Conservation (phyloP, 2,888 invertebrate species). For the Drosophila yooni region DNA sequence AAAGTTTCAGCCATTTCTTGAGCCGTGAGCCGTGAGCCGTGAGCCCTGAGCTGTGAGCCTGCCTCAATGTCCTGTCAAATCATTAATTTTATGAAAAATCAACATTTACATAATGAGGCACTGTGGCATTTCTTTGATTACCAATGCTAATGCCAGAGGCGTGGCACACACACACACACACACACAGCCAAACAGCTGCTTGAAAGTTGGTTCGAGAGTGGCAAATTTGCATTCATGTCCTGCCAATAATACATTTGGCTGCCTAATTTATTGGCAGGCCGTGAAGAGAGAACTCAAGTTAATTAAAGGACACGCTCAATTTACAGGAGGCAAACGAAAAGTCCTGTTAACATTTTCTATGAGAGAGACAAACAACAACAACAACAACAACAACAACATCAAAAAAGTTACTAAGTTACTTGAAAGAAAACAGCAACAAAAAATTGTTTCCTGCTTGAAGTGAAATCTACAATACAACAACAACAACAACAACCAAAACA, state of each 20-base stretch:
- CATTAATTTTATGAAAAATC: slow-evolving; percentile 73
- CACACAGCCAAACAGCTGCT: slow-evolving; percentile 25
- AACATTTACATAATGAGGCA: slow-evolving; percentile 69
- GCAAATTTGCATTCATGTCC: slow-evolving; percentile 45
- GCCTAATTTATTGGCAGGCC: slow-evolving; percentile 31
- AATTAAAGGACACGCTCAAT: slow-evolving; percentile 44
- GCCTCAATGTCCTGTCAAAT: slow-evolving; percentile 60
- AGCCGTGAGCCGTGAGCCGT: too few species aligned
- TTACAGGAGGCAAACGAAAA: slow-evolving; percentile 19
- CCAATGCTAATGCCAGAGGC: slow-evolving; percentile 49
- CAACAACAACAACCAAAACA: slow-evolving; percentile 23
- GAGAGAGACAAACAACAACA: slow-evolving; percentile 17
- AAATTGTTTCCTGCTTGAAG: slow-evolving; percentile 66
- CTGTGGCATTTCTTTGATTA: slow-evolving; percentile 63
- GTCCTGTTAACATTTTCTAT: slow-evolving; percentile 37
- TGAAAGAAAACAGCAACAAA: slow-evolving; percentile 26
- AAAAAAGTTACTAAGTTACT: slow-evolving; percentile 57
- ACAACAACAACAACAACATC: neutral
- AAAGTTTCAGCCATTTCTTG: slow-evolving; percentile 19
- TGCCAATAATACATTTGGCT: slow-evolving; percentile 23
- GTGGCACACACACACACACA: slow-evolving; percentile 35
- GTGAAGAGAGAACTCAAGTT: slow-evolving; percentile 9
- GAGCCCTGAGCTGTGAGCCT: slow-evolving; percentile 11
- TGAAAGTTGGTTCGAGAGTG: slow-evolving; percentile 14
- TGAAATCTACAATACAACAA: slow-evolving; percentile 54